Percentiles rank a stretch among this genome's conserved stretches.
Evolutionary conservation across 2,797 vertebrate species (phyloP).

Genomic region (Rhinogobio ventralis): DNA sequence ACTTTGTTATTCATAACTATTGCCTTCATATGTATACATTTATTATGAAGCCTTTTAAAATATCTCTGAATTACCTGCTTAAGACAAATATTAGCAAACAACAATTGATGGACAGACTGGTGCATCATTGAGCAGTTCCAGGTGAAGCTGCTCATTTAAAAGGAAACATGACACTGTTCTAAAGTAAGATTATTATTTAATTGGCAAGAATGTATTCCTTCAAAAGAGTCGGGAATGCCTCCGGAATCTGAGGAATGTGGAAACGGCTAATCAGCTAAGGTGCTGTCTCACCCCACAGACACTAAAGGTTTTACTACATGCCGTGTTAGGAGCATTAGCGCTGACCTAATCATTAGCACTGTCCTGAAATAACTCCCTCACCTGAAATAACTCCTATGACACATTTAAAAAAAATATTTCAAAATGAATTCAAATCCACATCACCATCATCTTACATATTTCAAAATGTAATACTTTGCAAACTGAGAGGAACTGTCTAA

Average conservation of each 20-base stretch:
- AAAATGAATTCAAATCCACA: neutral
- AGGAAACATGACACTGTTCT: constrained; percentile 18
- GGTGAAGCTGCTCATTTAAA: neutral
- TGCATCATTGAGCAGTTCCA: neutral
- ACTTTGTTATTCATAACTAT: neutral
- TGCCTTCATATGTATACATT: no score
- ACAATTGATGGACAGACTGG: neutral
- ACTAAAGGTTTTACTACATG: constrained; percentile 32
- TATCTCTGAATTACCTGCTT: neutral
- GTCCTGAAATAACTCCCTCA: neutral
- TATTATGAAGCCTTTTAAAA: neutral
- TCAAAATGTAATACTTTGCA: neutral
- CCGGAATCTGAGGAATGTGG: constrained; percentile 70
- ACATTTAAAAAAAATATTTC: neutral
- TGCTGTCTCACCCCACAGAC: constrained; percentile 43
- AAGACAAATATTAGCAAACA: neutral
- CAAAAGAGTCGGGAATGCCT: constrained; percentile 39
- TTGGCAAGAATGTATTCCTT: neutral
- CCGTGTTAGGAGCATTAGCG: neutral
- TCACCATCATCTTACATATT: neutral
- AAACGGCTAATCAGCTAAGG: constrained; percentile 26
- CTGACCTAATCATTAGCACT: constrained; percentile 38
- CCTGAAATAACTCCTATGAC: neutral
- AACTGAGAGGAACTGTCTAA: neutral
- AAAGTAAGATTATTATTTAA: constrained; percentile 35